Conservation (phyloP, 1,140 invertebrate species). For the Atopsyche davidsoni region DNA sequence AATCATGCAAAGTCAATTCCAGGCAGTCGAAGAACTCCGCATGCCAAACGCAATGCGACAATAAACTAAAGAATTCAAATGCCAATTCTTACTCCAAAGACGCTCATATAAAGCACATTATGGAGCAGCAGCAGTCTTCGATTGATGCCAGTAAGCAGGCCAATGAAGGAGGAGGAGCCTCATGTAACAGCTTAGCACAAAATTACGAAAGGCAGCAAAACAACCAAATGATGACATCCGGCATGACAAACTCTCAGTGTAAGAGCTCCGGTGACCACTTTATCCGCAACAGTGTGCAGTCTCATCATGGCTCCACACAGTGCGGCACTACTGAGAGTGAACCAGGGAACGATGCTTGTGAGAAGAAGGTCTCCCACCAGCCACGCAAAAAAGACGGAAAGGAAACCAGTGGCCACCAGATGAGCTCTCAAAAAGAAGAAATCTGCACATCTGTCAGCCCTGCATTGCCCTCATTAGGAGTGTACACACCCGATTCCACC, state of each 20-base stretch:
- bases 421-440: slow-evolving; percentile 43
- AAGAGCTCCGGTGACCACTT: slow-evolving; percentile 39
- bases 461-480: slow-evolving; percentile 69
- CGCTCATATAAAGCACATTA: slow-evolving; percentile 44
- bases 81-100: slow-evolving; percentile 30
- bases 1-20: slow-evolving; percentile 37
- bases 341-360: slow-evolving; percentile 34
- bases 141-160: slow-evolving; percentile 13
- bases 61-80: slow-evolving; percentile 33
- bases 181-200: slow-evolving; percentile 9
- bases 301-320: slow-evolving; percentile 36
- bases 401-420: slow-evolving; percentile 30
- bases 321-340: slow-evolving; percentile 35
- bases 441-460: slow-evolving; percentile 50
- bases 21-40: slow-evolving; percentile 46
- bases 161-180: slow-evolving; percentile 7
- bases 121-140: slow-evolving; percentile 39
- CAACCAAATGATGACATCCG: slow-evolving; percentile 20
- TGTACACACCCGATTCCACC: slow-evolving; percentile 77
- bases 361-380: slow-evolving; percentile 52
- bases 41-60: slow-evolving; percentile 46
- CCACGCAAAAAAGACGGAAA: slow-evolving; percentile 48
- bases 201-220: slow-evolving; percentile 24
- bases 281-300: slow-evolving; percentile 39
- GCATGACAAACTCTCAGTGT: slow-evolving; percentile 22